Evolutionary conservation across 2,797 vertebrate genomes (phyloP).

Genomic region (Aselliscus stoliczkanus): DNA sequence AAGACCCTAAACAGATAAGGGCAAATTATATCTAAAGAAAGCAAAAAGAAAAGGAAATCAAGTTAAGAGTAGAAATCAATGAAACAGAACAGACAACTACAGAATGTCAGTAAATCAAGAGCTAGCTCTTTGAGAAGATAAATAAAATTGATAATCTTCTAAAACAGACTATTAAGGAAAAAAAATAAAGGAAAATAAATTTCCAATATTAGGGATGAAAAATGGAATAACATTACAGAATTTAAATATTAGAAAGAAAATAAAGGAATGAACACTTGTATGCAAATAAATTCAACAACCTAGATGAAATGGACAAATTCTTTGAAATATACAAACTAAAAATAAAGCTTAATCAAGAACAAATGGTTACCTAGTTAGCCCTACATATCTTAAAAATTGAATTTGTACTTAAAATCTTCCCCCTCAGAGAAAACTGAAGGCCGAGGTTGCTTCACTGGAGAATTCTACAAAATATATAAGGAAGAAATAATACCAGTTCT

Average conservation of each 20-base stretch:
- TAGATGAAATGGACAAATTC: not conserved
- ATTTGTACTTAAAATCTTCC: not conserved
- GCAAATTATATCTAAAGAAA: not conserved
- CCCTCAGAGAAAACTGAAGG: not conserved
- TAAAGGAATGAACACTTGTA: not conserved
- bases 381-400: not conserved
- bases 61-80: too few relatives aligned
- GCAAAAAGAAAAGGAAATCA: not conserved
- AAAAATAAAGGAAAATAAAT: not conserved
- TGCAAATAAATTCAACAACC: not conserved
- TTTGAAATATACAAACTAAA: not conserved
- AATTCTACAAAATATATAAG: not conserved
- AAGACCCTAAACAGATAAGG: not conserved
- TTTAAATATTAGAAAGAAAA: constrained; percentile 3
- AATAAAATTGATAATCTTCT: not conserved
- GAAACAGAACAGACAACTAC: not conserved
- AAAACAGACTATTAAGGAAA: not conserved
- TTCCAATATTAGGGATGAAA: not conserved
- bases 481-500: constrained; percentile 3
- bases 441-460: not conserved
- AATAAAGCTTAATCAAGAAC: not conserved
- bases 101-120: not conserved
- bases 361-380: not conserved
- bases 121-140: not conserved
- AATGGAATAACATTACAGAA: not conserved